Evolutionary conservation across 1,140 invertebrate species (phyloP), one percentile per base, ranked within the genome.

Genomic region (Tigriopus japonicus): DNA sequence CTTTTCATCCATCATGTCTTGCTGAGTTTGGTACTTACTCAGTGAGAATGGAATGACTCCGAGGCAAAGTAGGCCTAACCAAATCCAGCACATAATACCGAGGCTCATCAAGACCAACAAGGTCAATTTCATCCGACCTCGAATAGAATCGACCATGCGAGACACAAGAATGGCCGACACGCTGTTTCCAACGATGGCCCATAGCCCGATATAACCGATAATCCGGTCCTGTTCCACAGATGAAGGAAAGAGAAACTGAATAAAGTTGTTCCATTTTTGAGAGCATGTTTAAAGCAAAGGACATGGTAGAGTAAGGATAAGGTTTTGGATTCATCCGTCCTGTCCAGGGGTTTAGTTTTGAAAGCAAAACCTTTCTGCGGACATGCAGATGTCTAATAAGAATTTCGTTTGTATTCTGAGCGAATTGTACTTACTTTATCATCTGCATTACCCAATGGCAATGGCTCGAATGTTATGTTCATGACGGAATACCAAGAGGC

Each of bases 401-500:
- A 35, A 9, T 3, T 5, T 5, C 28, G 9, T 35, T 35, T 35
- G 28, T 3, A 3, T 5, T 35, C 9, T 35, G 28, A n/a, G n/a
- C n/a, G 28, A 35, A 5, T 35, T 35, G 28, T 35, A 35, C 28
- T 35, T 35, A 35, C 28, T 35, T 35, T 21, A 2, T 65, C 66
- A 62, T 67, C 66, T 10, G 51, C 62, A 67, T 74, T 69, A 45
- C 66, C 66, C 19, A 75, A 65, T 40, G 63, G 66, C 6, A 68
- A 59, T 17, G 64, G 63, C 67, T 70, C 56, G 63, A 69, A 61
- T 45, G 65, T 65, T n/a, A 72, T 67, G 51, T 72, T 70, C 1
- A 75, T 66, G 42, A 73, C 70, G 28, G 69, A 69, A 5, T 71
- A 63, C 73, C 73, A 75, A 0, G 69, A 69, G 53, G 70, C 69